Percentiles rank a stretch among this genome's conserved stretches.
Evolutionary conservation across 2,888 invertebrate species (phyloP).

Genomic region (Cheiracanthium punctorium): DNA sequence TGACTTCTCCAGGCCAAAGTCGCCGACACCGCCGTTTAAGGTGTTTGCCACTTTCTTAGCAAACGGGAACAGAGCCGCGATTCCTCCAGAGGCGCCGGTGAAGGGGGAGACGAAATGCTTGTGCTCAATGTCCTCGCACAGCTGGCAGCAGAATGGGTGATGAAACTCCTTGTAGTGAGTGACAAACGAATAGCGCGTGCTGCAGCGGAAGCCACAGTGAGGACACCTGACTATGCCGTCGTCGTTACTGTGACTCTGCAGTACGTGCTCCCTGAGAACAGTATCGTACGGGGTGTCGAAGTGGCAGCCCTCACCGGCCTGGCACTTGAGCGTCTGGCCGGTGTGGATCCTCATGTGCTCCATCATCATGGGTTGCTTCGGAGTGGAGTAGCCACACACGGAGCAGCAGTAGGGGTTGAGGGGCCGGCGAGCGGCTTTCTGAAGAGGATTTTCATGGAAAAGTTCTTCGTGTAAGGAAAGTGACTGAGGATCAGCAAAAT

Average conservation of each 20-base stretch:
- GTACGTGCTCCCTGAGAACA: conserved; percentile 67
- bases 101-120: conserved; percentile 45
- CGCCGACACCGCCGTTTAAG: background rate
- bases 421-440: conserved; percentile 34
- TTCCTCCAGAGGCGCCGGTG: conserved; percentile 26
- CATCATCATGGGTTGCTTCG: conserved; percentile 78
- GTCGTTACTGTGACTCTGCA: conserved; percentile 53
- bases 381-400: conserved; percentile 73
- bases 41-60: conserved; percentile 20
- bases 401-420: conserved; percentile 67
- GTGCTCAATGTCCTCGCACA: conserved; percentile 62
- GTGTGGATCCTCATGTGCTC: conserved; percentile 78
- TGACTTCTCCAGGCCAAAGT: background rate
- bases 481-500: conserved; percentile 79
- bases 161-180: conserved; percentile 58
- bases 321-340: conserved; percentile 69
- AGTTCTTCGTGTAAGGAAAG: conserved; percentile 75
- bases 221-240: conserved; percentile 67
- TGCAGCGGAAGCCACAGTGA: conserved; percentile 65
- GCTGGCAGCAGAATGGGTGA: conserved; percentile 56
- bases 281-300: conserved; percentile 65
- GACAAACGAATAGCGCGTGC: conserved; percentile 53
- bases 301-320: conserved; percentile 61
- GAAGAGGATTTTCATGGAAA: conserved; percentile 70
- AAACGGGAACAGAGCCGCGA: conserved; percentile 59